Evolutionary conservation across 2,113 vertebrate species (phyloP).

Genomic region (Rhegmatorhina hoffmannsi): DNA sequence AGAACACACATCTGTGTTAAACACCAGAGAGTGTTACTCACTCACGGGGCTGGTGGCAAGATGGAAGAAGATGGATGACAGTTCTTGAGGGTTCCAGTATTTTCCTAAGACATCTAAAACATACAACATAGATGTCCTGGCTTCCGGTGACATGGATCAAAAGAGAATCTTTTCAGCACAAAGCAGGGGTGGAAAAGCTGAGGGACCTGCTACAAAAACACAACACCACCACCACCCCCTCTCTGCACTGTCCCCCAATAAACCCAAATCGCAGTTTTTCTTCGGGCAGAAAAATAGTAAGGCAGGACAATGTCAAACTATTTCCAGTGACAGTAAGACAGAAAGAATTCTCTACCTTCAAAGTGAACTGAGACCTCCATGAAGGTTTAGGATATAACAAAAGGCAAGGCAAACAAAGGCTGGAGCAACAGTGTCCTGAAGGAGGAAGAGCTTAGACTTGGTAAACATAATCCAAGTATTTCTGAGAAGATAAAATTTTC

Average conservation of each 20-base stretch:
- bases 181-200: neutral
- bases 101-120: neutral
- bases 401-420: neutral
- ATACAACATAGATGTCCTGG: neutral
- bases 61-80: neutral
- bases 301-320: neutral
- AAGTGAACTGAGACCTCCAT: neutral
- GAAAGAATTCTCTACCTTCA: neutral
- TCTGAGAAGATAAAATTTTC: neutral
- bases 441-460: neutral
- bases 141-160: neutral
- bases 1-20: neutral
- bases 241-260: fast-evolving
- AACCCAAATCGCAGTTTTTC: neutral
- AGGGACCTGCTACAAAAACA: neutral
- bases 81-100: neutral
- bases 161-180: neutral
- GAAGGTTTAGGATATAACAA: neutral
- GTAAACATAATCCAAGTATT: neutral
- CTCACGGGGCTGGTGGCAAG: neutral
- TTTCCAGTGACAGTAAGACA: neutral
- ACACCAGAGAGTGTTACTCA: neutral
- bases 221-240: too few species aligned
- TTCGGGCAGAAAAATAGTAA: neutral
- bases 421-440: neutral